These are phyloP conservation scores for Rhyacichthys aspro DNA, from an alignment of 2,797 vertebrate genomes.

Conservation along the genomic window DNA sequence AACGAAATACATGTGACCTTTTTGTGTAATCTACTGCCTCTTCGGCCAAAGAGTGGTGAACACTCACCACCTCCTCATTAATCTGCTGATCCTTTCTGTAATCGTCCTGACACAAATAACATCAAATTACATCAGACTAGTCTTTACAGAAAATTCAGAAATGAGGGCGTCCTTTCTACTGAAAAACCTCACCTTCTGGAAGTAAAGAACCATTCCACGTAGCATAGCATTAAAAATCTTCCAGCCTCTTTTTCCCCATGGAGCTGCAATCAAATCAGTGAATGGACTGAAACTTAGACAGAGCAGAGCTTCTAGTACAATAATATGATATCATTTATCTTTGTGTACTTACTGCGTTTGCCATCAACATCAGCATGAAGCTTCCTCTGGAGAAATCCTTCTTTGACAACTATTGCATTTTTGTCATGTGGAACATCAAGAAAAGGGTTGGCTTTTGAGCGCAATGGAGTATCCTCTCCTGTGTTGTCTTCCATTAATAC, in stretches of 20 bases:
- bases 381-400: slow-evolving; percentile 88
- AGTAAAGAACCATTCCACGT: slow-evolving; percentile 89
- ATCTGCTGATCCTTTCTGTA: slow-evolving; percentile 66
- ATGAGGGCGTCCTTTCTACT: no score
- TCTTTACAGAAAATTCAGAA: no score
- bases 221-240: slow-evolving; percentile 88
- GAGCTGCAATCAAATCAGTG: slow-evolving; percentile 74
- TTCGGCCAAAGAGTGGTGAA: slow-evolving; percentile 90
- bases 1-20: slow-evolving; percentile 88
- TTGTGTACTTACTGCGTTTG: slow-evolving; percentile 88
- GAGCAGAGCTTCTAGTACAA: no score
- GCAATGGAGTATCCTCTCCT: slow-evolving; percentile 42
- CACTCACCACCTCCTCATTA: slow-evolving; percentile 87
- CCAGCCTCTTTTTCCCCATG: slow-evolving; percentile 93
- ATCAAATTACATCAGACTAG: not conserved
- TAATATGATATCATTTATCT: not conserved
- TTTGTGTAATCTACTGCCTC: slow-evolving; percentile 88
- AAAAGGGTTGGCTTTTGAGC: slow-evolving; percentile 85
- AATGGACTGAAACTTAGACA: not conserved
- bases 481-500: slow-evolving; percentile 60
- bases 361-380: slow-evolving; percentile 89
- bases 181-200: slow-evolving; percentile 85
- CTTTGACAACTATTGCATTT: slow-evolving; percentile 80
- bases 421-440: slow-evolving; percentile 83
- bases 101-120: slow-evolving; percentile 71